Conservation (phyloP, 2,797 vertebrate genomes). For the Telmatherina bonti region DNA sequence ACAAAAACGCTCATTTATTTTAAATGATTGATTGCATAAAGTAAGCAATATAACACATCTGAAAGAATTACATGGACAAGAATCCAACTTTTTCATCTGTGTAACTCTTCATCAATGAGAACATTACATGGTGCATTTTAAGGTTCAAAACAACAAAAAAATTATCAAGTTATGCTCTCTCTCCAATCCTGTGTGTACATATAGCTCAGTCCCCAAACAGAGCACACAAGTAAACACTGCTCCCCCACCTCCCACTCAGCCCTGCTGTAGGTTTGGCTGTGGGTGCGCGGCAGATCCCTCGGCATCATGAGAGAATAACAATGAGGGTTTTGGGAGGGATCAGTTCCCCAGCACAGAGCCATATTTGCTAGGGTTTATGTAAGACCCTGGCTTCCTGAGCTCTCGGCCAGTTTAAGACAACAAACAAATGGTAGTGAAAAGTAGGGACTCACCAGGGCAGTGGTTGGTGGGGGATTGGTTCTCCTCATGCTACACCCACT, state of each 20-base stretch:
- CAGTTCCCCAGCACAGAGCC: slow-evolving; percentile 72
- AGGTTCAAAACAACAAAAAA: neutral
- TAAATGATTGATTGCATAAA: slow-evolving; percentile 50
- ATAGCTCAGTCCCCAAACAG: slow-evolving; percentile 61
- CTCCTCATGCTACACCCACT: slow-evolving; percentile 45
- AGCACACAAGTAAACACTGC: slow-evolving; percentile 71
- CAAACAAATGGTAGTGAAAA: slow-evolving; percentile 77
- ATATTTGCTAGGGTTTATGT: slow-evolving; percentile 73
- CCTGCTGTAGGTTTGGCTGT: slow-evolving; percentile 76
- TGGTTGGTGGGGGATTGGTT: slow-evolving; percentile 33
- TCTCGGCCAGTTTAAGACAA: slow-evolving; percentile 72
- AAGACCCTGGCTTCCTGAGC: slow-evolving; percentile 73
- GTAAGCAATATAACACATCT: slow-evolving; percentile 31
- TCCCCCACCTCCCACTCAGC: slow-evolving; percentile 59
- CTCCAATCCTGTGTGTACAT: slow-evolving; percentile 66
- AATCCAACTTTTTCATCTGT: slow-evolving; percentile 16
- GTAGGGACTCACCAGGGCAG: slow-evolving; percentile 43
- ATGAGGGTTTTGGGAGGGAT: slow-evolving; percentile 81
- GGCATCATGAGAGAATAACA: slow-evolving; percentile 81
- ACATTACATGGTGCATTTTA: neutral
- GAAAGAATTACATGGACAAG: slow-evolving; percentile 43
- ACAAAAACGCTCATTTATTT: slow-evolving; percentile 43
- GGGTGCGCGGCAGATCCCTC: slow-evolving; percentile 73
- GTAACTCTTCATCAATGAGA: neutral
- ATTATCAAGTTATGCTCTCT: slow-evolving; percentile 34